Conservation (phyloP, 2,888 invertebrate genomes). For the Tenthredo distinguenda region DNA sequence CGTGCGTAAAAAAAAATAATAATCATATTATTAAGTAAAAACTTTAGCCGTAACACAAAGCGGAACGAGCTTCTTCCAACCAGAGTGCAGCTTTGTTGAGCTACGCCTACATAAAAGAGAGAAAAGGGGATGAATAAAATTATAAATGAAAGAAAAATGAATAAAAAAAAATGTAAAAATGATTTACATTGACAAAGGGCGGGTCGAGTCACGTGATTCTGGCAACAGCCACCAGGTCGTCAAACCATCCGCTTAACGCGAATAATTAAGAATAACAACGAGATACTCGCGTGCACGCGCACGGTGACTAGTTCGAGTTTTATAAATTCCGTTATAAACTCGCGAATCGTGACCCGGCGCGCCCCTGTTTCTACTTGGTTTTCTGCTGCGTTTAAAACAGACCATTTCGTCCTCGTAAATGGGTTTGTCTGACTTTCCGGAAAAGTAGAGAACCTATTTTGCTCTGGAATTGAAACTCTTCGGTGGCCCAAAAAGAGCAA, state of each 20-base stretch:
- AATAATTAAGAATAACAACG: conserved; percentile 35
- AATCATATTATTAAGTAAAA: background rate
- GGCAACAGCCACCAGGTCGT: background rate
- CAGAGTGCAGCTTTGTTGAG: background rate
- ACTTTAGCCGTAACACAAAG: background rate
- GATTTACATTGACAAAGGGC: conserved; percentile 27
- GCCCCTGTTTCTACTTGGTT: conserved; percentile 36
- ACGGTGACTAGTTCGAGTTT: conserved; percentile 25
- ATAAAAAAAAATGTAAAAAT: conserved; percentile 8
- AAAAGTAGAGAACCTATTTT: conserved; percentile 64
- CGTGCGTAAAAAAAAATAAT: background rate
- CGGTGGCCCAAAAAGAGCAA: conserved; percentile 49
- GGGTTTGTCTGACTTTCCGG: conserved; percentile 64
- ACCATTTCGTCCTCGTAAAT: conserved; percentile 62
- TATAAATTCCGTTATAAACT: conserved; percentile 42
- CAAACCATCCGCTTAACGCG: conserved; percentile 25
- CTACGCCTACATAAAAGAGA: background rate
- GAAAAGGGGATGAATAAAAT: background rate
- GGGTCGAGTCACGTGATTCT: conserved; percentile 27
- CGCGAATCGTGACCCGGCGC: conserved; percentile 20
- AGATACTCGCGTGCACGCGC: conserved; percentile 23
- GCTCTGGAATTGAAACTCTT: conserved; percentile 63
- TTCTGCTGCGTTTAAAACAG: conserved; percentile 58
- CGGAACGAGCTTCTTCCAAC: conserved; percentile 13
- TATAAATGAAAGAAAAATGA: background rate